Percentiles rank a stretch among this genome's conserved stretches.
Evolutionary conservation across 2,113 vertebrate species (phyloP).

Genomic region (Erythrocebus patas): DNA sequence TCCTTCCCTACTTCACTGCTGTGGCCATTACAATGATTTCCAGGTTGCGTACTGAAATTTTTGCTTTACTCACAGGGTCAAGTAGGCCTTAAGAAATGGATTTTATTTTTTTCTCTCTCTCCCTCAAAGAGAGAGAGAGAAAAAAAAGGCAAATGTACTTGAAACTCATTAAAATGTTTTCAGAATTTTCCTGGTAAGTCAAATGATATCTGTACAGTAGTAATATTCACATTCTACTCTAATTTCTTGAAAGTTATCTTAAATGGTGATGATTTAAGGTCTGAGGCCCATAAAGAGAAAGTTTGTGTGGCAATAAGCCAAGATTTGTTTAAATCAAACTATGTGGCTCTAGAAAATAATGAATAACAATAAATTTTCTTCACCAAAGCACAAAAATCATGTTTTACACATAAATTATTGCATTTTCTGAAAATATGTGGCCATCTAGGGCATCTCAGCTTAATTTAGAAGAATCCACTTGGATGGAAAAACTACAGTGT

Average conservation of each 20-base stretch:
- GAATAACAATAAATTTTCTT: not conserved
- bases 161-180: conserved; percentile 3
- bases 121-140: not conserved
- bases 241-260: conserved; percentile 8
- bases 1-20: not conserved
- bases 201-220: not conserved
- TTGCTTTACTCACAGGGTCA: not conserved
- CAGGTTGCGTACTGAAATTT: not conserved
- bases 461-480: not conserved
- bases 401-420: not conserved
- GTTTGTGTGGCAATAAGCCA: not conserved
- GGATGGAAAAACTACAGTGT: not conserved
- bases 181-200: not conserved
- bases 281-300: not conserved
- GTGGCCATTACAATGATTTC: not conserved
- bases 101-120: not conserved
- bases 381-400: not conserved
- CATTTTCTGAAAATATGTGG: conserved; percentile 7
- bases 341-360: not conserved
- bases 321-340: conserved; percentile 1
- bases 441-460: not conserved
- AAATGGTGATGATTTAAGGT: not conserved
- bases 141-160: not conserved
- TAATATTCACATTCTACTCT: not conserved
- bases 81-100: not conserved